Evolutionary conservation across 2,797 vertebrate genomes (phyloP).

Genomic region (Momotus momota): DNA sequence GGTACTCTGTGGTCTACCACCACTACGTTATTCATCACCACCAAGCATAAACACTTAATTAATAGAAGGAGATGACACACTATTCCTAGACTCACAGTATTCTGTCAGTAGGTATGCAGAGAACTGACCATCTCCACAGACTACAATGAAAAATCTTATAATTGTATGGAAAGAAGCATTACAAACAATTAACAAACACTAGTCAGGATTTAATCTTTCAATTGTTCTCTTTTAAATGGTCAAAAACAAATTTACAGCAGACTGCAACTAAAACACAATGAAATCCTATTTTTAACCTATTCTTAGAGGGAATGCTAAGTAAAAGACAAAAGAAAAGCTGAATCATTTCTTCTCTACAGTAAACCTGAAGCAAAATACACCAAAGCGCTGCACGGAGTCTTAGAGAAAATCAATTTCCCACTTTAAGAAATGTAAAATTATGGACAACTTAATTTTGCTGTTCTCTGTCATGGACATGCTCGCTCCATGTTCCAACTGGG

Average conservation of each 20-base stretch:
- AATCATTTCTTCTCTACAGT: not conserved
- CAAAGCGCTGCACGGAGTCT: not conserved
- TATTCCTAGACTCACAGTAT: not conserved
- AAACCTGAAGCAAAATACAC: not conserved
- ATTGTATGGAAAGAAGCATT: not conserved
- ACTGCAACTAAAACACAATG: not conserved
- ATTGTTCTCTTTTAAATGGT: not conserved
- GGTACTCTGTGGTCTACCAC: not conserved
- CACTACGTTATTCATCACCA: not conserved
- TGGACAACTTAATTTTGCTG: conserved; percentile 20
- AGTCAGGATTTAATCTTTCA: not conserved
- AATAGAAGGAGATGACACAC: not conserved
- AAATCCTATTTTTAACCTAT: not conserved
- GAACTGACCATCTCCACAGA: not conserved
- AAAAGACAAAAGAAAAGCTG: conserved; percentile 6
- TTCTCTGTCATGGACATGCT: not conserved
- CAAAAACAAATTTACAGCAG: not conserved
- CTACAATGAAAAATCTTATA: not conserved
- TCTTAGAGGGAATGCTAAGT: not conserved
- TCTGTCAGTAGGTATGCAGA: not conserved
- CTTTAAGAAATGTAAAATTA: conserved; percentile 21
- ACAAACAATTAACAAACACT: not conserved
- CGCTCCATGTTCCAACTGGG: not conserved
- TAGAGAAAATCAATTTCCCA: not conserved
- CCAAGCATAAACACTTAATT: conserved; percentile 15